Base-by-base conservation (phyloP, 2,888 invertebrate species). In the Slavum lentiscoides region DNA sequence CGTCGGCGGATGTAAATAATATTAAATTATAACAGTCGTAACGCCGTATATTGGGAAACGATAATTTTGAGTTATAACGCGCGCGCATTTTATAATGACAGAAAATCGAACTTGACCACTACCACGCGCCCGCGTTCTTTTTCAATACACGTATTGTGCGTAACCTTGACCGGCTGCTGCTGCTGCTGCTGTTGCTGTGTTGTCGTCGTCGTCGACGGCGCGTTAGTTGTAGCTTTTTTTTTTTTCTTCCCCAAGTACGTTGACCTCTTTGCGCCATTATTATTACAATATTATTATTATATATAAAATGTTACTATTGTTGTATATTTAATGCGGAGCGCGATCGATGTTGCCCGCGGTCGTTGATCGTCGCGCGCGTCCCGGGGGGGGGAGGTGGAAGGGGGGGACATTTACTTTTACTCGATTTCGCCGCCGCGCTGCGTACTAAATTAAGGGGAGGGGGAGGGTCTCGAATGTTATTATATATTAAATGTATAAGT, bases 61-160 rank as follows among this genome's bases (percentile, higher is more conserved):
- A n/a, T n/a, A n/a, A n/a, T n/a, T 30, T 30, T 30, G 30, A 30
- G 30, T 30, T 30, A 6, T 30, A 30, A 30, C 30, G 17, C 53
- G 15, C n/a, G 58, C n/a, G 55, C 13, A 55, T 55, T 58, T n/a
- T n/a, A 69, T 69, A 39, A 61, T 62, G 80, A 62, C 72, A 72
- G 72, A 64, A 80, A 80, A 80, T 80, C 80, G 80, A 80, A 80
- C 58, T 80, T 80, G 64, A 66, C 72, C 72, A 72, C 55, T 55
- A 9, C 43, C 43, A 9, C 43, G 43, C 43, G 43, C 7, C 7
- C 43, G 3, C 67, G 17, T 30, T 2, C 21, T 61, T 23, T 23
- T 61, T 49, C 37, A 58, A 7, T 61, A 61, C 49, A 37, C 19
- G 23, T 49, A 62, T 61, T 53, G 39, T n/a, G 2, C 7, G 61